Base-by-base conservation (phyloP, 2,888 invertebrate species). In the Agrilus biguttatus region DNA sequence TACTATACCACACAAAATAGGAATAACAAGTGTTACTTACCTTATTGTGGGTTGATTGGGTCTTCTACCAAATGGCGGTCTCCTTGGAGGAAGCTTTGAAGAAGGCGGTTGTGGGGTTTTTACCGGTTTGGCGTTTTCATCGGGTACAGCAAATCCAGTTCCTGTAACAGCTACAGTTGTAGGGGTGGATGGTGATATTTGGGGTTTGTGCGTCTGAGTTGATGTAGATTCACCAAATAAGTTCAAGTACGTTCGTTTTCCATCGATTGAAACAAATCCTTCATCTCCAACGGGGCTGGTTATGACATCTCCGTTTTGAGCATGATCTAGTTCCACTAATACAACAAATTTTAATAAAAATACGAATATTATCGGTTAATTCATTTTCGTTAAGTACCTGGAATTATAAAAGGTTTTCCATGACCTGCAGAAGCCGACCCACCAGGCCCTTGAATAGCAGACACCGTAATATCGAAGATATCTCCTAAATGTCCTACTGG, bases 261-360 rank as follows among this genome's bases (percentile, higher is more conserved):
- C 91, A 59, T 91, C 90, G 45, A 91, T 91, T 19, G 88, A 90
- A 13, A 91, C 91, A 65, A 87, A 90, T 21, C 88, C 85, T 57
- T 89, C 83, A 38, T 82, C 80, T 14, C 83, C 84, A 6, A 82
- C 76, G 3, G 85, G 78, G 0, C 85, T 81, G 3, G 88, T 77
- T 41, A 90, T 87, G 39, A 88, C 84, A 55, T 85, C 85, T 10
- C 65, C 56, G n/a, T 49, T 47, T 52, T 71, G 66, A 1, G 76
- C 68, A 47, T 73, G 72, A 43, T 75, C 72, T n/a, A 80, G 73
- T 56, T 79, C 78, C 3, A 80, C 79, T 76, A 62, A 2, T 67
- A 67, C 36, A 36, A 45, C 33, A 45, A 36, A 2, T 36, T 19
- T 35, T 41, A 34, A 39, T 3, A 8, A 40, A 37, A 43, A 35